phyloP scores from a whole-genome alignment of 2,797 vertebrate species.

The Sebastes iracundus region DNA sequence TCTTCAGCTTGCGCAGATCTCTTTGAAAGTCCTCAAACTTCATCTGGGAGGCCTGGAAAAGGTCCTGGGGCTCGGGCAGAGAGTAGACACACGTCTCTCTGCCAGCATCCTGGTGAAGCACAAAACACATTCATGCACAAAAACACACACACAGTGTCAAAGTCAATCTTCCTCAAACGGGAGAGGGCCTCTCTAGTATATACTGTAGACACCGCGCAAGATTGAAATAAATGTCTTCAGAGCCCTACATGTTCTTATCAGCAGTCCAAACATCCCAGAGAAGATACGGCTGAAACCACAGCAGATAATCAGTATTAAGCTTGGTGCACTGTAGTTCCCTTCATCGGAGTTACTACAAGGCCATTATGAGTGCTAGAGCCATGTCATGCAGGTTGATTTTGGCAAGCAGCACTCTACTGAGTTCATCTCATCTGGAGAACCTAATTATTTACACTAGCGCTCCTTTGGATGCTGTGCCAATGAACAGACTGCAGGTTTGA shows the following conservation, averaged over 20 bases:
- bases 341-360: constrained; percentile 56
- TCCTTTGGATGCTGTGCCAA: constrained; percentile 82
- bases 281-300: constrained; percentile 45
- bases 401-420: constrained; percentile 73
- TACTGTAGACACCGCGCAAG: constrained; percentile 35
- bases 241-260: constrained; percentile 50
- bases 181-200: constrained; percentile 53
- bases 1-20: constrained; percentile 93
- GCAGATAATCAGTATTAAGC: constrained; percentile 42
- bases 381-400: constrained; percentile 81
- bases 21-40: constrained; percentile 98
- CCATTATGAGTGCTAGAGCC: constrained; percentile 60
- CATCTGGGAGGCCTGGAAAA: constrained; percentile 96
- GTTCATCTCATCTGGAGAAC: constrained; percentile 86
- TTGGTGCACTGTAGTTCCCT: constrained; percentile 28
- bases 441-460: constrained; percentile 84
- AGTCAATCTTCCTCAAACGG: constrained; percentile 61
- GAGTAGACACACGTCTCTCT: constrained; percentile 92
- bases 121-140: constrained; percentile 50
- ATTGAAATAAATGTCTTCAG: constrained; percentile 55
- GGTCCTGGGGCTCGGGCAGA: constrained; percentile 95
- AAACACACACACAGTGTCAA: constrained; percentile 55
- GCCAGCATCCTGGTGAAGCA: constrained; percentile 88
- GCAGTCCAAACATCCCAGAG: constrained; percentile 48
- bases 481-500: constrained; percentile 78